phyloP scores from a whole-genome alignment of 2,113 vertebrate species.

The Grallaria varia region DNA sequence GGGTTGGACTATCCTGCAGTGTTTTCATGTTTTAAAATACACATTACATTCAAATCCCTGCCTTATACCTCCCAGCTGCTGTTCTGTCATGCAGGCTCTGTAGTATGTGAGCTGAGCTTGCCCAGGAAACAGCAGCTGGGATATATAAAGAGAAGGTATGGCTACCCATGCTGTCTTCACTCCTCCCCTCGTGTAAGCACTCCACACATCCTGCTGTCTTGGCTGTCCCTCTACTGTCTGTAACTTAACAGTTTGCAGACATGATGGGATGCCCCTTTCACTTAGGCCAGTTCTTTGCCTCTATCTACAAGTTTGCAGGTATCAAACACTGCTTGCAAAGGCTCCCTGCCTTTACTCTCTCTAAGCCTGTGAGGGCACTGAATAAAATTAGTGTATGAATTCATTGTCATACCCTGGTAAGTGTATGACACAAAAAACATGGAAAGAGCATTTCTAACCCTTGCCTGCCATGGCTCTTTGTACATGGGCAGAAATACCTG shows the following conservation, averaged over 20 bases:
- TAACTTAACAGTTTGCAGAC: neutral
- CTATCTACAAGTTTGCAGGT: neutral
- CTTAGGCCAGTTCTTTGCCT: neutral
- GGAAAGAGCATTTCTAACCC: neutral
- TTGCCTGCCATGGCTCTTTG: neutral
- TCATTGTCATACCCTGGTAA: neutral
- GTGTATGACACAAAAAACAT: neutral
- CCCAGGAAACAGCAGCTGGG: conserved; percentile 13
- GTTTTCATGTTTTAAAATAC: conserved; percentile 4
- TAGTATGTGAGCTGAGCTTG: neutral
- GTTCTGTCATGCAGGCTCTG: neutral
- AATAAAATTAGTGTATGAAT: neutral
- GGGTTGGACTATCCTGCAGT: neutral
- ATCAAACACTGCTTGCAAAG: neutral
- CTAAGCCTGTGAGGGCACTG: neutral
- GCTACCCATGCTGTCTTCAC: neutral
- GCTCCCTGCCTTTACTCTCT: neutral
- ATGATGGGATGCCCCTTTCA: neutral
- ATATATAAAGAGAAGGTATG: neutral
- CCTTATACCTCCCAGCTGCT: conserved; percentile 20
- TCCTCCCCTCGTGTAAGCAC: neutral
- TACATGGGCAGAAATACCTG: neutral
- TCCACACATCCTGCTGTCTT: neutral
- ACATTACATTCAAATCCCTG: neutral
- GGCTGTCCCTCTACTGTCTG: neutral